Conservation (phyloP, 30 jellyfish, hydroid and myxozoan species). For the Phacellophora camtschatica region DNA sequence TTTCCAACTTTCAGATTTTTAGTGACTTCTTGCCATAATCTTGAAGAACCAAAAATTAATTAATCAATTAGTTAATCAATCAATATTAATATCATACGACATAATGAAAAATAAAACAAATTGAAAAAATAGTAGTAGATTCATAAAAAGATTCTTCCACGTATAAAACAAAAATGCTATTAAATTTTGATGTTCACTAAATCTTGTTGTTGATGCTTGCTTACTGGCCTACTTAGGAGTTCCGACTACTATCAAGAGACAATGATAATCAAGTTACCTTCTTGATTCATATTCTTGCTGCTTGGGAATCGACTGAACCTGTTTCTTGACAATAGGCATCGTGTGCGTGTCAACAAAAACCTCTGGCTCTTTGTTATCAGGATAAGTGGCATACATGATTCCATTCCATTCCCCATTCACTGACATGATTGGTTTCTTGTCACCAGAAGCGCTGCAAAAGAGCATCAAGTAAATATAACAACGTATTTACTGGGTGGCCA, state of each 20-base stretch:
- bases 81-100: neutral
- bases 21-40: slow-evolving; percentile 95
- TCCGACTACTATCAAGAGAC: neutral
- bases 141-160: no score
- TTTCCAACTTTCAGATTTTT: slow-evolving; percentile 49
- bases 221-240: neutral
- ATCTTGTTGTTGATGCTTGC: neutral
- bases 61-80: no score
- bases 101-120: neutral
- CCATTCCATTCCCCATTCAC: slow-evolving; percentile 99
- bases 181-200: neutral
- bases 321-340: slow-evolving; percentile 84
- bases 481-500: neutral
- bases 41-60: neutral
- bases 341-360: slow-evolving; percentile 85
- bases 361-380: slow-evolving; percentile 67
- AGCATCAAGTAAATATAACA: neutral
- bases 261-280: slow-evolving; percentile 30
- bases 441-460: slow-evolving; percentile 81
- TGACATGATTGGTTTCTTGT: slow-evolving; percentile 83
- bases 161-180: no score
- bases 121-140: neutral
- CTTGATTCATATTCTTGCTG: slow-evolving; percentile 85
- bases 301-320: slow-evolving; percentile 61
- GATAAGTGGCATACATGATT: slow-evolving; percentile 77